These are phyloP conservation scores for Paradisaea rubra DNA, from an alignment of 2,113 vertebrate species.

Conservation along the genomic window DNA sequence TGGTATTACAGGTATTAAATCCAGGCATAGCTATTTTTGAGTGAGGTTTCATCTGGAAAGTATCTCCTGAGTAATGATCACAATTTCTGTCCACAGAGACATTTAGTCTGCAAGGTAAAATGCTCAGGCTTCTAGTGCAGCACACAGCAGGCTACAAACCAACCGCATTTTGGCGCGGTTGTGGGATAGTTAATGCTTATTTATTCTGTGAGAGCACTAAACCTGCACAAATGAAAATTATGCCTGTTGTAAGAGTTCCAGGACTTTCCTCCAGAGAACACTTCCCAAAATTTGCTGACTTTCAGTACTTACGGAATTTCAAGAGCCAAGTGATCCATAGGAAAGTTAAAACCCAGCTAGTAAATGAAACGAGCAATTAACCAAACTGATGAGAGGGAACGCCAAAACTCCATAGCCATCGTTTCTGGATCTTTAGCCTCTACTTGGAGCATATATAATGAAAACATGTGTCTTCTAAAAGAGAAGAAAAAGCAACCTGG, in stretches of 20 bases:
- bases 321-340: conserved; percentile 47
- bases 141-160: neutral
- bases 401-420: neutral
- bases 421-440: conserved; percentile 36
- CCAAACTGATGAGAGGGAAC: conserved; percentile 42
- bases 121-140: neutral
- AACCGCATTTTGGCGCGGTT: neutral
- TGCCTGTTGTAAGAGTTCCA: conserved; percentile 41
- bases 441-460: neutral
- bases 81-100: neutral
- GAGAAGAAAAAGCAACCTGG: neutral
- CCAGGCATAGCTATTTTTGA: neutral
- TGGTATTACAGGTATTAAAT: neutral
- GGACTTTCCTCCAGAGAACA: conserved; percentile 53
- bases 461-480: neutral
- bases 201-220: conserved; percentile 46
- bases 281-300: conserved; percentile 53
- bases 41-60: neutral
- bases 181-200: conserved; percentile 50
- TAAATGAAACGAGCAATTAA: conserved; percentile 58
- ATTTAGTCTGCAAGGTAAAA: neutral
- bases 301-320: conserved; percentile 21
- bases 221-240: conserved; percentile 39
- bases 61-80: neutral
- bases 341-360: conserved; percentile 45